Conservation (phyloP, 2,888 invertebrate genomes). For the Sicus ferrugineus region DNA sequence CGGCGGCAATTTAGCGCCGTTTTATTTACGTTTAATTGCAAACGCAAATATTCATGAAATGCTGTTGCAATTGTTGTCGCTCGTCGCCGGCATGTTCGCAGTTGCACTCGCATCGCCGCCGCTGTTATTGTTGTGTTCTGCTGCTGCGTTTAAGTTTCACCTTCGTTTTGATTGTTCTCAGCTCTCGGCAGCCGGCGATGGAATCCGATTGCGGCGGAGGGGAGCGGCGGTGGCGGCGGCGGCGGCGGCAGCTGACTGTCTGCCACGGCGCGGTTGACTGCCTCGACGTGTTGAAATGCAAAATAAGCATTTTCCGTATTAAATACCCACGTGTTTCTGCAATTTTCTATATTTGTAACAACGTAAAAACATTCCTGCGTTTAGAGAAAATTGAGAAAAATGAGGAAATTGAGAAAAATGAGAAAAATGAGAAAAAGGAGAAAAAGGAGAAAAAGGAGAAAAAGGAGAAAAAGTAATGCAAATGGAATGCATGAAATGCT, state of each 20-base stretch:
- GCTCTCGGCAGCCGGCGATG: constrained; percentile 19
- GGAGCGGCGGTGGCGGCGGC: too few relatives aligned
- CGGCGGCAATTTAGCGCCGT: constrained; percentile 37
- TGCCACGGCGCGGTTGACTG: constrained; percentile 7
- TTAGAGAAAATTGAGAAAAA: neutral
- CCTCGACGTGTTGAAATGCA: constrained; percentile 37
- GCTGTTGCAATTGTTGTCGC: constrained; percentile 42
- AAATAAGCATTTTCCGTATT: constrained; percentile 38
- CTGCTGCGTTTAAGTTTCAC: constrained; percentile 21
- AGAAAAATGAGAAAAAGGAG: too few relatives aligned
- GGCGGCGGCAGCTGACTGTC: constrained; percentile 24
- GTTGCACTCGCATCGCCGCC: constrained; percentile 43
- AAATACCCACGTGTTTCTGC: neutral
- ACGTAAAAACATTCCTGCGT: neutral
- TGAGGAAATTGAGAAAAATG: neutral
- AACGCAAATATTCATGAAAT: constrained; percentile 50
- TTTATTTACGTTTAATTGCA: constrained; percentile 60
- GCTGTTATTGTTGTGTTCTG: constrained; percentile 9
- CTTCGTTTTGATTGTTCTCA: constrained; percentile 7
- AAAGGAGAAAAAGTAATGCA: too few relatives aligned
- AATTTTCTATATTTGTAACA: neutral
- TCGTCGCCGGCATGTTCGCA: constrained; percentile 45
- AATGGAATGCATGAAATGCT: too few relatives aligned
- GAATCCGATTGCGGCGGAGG: too few relatives aligned
- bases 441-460: too few relatives aligned